These are phyloP conservation scores for Pampusana beccarii DNA, from an alignment of 2,113 vertebrate species.

Conservation along the genomic window DNA sequence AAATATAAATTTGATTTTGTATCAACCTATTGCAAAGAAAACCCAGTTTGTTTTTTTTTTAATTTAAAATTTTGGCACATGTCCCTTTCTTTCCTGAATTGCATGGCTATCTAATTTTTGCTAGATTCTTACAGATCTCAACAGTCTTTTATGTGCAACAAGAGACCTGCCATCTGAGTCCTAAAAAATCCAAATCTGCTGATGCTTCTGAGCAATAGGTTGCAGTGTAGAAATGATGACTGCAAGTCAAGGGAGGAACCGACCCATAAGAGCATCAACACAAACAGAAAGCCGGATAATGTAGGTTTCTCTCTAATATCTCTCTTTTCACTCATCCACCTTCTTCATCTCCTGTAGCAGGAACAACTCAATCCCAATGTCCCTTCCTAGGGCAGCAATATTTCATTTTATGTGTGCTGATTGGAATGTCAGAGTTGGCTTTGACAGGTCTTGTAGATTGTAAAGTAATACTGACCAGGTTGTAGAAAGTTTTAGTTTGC, in stretches of 20 bases:
- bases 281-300: background rate
- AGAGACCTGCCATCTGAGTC: background rate
- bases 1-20: background rate
- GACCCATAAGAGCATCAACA: background rate
- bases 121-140: background rate
- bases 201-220: background rate
- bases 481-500: background rate
- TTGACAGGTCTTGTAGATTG: background rate
- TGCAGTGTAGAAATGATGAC: background rate
- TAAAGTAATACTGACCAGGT: background rate
- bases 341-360: background rate
- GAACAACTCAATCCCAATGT: background rate
- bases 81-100: background rate
- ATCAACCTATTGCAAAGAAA: background rate
- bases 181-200: background rate
- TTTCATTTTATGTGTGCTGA: background rate
- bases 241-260: accelerated
- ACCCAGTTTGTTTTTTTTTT: background rate
- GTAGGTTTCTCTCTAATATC: background rate
- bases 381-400: background rate
- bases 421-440: background rate
- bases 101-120: background rate
- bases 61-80: background rate
- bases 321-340: background rate
- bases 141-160: background rate